A percentile compares a stretch with the other conserved stretches of the same genome.
Conservation (phyloP, 2,113 vertebrate species). For the Grammomys dolichurus region DNA sequence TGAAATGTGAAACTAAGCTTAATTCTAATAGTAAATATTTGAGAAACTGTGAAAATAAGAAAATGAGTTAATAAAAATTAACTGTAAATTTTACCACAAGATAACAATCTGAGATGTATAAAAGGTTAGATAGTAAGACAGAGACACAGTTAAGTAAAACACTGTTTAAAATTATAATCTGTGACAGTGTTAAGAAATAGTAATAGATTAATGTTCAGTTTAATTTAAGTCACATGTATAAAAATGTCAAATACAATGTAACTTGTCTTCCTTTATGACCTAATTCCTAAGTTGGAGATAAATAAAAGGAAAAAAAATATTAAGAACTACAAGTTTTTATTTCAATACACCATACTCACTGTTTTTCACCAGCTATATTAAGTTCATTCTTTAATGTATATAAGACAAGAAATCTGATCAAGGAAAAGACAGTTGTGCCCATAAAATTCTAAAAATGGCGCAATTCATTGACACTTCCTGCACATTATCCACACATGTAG, state of each 20-base stretch:
- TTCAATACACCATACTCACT: conserved; percentile 5
- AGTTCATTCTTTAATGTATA: not conserved
- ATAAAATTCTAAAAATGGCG: conserved; percentile 53
- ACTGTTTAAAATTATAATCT: conserved; percentile 48
- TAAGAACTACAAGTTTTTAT: not conserved
- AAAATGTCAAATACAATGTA: conserved; percentile 29
- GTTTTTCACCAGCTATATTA: not conserved
- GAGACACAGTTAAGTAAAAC: not conserved
- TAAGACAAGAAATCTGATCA: not conserved
- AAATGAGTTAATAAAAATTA: conserved; percentile 12
- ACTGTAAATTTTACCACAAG: not conserved
- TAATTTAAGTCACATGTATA: not conserved
- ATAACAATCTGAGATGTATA: conserved; percentile 24
- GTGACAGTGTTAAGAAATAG: not conserved
- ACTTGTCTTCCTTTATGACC: not conserved
- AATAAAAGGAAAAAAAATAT: conserved; percentile 51
- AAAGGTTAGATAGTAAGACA: not conserved
- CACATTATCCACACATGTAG: conserved; percentile 28
- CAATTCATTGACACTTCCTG: conserved; percentile 36
- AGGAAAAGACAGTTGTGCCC: conserved; percentile 2
- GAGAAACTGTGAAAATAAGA: not conserved
- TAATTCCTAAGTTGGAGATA: not conserved
- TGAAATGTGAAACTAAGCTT: conserved; percentile 26
- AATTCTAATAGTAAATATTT: not conserved
- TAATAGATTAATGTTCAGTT: not conserved